A percentile compares a stretch with the other conserved stretches of the same genome.
Conservation (phyloP, 1,140 invertebrate genomes). For the Battus philenor region DNA sequence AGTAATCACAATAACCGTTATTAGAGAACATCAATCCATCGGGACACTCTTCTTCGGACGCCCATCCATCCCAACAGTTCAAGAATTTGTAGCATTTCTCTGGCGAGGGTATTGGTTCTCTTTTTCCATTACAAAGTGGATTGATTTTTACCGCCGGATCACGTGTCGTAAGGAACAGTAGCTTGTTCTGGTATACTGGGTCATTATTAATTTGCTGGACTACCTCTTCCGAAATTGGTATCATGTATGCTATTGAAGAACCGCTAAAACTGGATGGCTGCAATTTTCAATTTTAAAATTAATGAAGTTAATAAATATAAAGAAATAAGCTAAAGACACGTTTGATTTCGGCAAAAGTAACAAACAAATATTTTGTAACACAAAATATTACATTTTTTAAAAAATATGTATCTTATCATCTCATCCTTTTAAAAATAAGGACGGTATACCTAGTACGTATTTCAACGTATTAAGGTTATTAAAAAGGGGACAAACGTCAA, state of each 20-base stretch:
- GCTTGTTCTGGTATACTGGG: constrained; percentile 53
- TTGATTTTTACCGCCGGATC: constrained; percentile 42
- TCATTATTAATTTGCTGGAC: constrained; percentile 49
- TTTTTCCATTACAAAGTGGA: constrained; percentile 42
- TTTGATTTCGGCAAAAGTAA: too few species aligned
- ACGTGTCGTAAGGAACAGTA: constrained; percentile 35
- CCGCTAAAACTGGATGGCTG: constrained; percentile 34
- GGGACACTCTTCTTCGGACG: constrained; percentile 80
- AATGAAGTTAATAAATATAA: neutral
- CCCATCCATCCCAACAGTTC: constrained; percentile 84
- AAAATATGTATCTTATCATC: too few species aligned
- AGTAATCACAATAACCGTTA: constrained; percentile 80
- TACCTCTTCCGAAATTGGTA: constrained; percentile 58
- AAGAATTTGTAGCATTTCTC: constrained; percentile 79
- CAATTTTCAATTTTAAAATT: constrained; percentile 6
- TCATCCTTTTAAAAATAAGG: too few species aligned
- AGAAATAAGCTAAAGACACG: too few species aligned
- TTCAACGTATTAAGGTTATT: too few species aligned
- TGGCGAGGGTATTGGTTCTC: constrained; percentile 79
- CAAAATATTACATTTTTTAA: too few species aligned
- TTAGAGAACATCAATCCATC: constrained; percentile 78
- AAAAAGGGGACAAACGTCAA: too few species aligned
- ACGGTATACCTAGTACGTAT: too few species aligned
- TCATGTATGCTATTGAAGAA: constrained; percentile 42
- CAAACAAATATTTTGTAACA: too few species aligned